phyloP scores from a whole-genome alignment of 1,140 invertebrate genomes.

The Mamestra configurata region DNA sequence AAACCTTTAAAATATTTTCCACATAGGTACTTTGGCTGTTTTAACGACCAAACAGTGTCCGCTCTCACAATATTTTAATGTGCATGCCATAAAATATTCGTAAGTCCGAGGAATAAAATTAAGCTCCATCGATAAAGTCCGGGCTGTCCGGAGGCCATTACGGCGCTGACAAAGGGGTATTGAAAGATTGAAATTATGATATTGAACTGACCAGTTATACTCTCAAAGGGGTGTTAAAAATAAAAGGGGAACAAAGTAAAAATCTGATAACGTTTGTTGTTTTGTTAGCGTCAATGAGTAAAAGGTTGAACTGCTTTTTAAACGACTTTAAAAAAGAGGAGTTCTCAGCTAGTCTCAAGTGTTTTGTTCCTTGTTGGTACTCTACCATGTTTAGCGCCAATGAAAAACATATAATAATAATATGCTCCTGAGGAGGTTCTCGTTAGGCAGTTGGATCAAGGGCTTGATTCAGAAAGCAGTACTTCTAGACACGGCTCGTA shows the following conservation, averaged over 20 bases:
- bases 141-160: conserved; percentile 5
- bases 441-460: no score
- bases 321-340: no score
- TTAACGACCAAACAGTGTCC: neutral
- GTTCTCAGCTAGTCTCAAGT: no score
- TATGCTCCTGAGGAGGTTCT: no score
- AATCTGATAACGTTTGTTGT: no score
- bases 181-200: conserved; percentile 30
- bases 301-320: no score
- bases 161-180: conserved; percentile 30
- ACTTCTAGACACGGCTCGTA: no score
- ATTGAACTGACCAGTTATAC: conserved; percentile 27
- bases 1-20: neutral
- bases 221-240: conserved; percentile 16
- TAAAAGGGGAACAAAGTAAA: neutral
- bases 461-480: no score
- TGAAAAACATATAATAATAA: no score
- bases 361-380: no score
- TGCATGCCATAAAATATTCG: conserved; percentile 21
- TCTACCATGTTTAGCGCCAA: no score
- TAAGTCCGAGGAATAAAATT: conserved; percentile 25
- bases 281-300: neutral
- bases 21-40: neutral
- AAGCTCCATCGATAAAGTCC: conserved; percentile 27
- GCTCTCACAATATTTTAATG: conserved; percentile 16